These are phyloP conservation scores for Proisotoma minuta DNA, from an alignment of 2,888 invertebrate genomes.

Conservation along the genomic window DNA sequence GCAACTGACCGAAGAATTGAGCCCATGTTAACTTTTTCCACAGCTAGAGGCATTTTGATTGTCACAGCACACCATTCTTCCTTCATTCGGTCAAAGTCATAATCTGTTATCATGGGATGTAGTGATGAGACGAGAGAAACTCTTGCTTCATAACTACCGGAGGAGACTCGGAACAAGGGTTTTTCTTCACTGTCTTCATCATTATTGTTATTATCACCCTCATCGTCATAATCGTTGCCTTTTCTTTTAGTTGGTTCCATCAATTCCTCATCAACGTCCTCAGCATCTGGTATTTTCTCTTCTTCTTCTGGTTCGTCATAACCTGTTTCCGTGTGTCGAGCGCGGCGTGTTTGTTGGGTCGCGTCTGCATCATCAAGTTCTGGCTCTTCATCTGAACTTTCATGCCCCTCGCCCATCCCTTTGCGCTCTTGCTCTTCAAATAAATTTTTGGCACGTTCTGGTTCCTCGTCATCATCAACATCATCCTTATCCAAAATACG, in stretches of 20 bases:
- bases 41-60: constrained; percentile 62
- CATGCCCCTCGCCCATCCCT: constrained; percentile 51
- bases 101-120: constrained; percentile 58
- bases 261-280: constrained; percentile 50
- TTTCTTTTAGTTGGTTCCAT: constrained; percentile 50
- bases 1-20: constrained; percentile 68
- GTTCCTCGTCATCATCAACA: constrained; percentile 45
- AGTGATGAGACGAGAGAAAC: constrained; percentile 52
- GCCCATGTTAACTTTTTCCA: constrained; percentile 69
- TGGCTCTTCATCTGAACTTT: constrained; percentile 64
- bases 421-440: constrained; percentile 37
- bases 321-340: constrained; percentile 59
- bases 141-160: constrained; percentile 30
- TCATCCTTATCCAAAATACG: constrained; percentile 19
- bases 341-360: constrained; percentile 51
- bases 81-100: constrained; percentile 70
- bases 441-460: constrained; percentile 14
- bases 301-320: constrained; percentile 64
- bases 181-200: constrained; percentile 45
- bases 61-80: constrained; percentile 79
- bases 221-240: constrained; percentile 49
- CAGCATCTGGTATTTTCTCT: constrained; percentile 54
- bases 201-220: constrained; percentile 52
- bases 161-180: constrained; percentile 23
- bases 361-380: constrained; percentile 54